Conservation (phyloP, 1,140 invertebrate genomes). For the Caenorhabditis inopinata region DNA sequence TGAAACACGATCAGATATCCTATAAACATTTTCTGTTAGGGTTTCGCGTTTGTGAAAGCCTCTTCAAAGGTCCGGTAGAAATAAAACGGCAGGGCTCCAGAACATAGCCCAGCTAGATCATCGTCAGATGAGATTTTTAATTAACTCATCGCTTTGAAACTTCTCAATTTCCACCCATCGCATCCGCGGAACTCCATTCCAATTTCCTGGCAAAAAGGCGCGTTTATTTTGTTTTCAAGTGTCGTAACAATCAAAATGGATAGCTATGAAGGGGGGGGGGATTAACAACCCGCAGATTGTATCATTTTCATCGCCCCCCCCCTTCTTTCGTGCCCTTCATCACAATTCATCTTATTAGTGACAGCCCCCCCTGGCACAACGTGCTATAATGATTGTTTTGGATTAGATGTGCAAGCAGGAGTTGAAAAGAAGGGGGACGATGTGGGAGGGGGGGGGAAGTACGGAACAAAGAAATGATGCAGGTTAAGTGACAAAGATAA, state of each 20-base stretch:
- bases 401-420: background rate
- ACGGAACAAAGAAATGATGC: background rate
- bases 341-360: slow-evolving; percentile 15
- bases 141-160: too few relatives aligned
- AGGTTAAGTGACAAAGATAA: background rate
- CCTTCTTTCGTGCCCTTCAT: background rate
- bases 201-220: background rate
- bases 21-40: background rate
- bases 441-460: background rate
- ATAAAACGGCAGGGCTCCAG: too few relatives aligned
- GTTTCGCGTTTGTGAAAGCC: too few relatives aligned
- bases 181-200: background rate
- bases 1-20: background rate
- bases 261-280: background rate
- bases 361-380: background rate
- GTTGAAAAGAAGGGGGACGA: background rate
- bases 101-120: too few relatives aligned
- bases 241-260: background rate
- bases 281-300: slow-evolving; percentile 19
- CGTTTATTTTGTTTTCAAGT: background rate
- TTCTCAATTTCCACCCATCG: too few relatives aligned
- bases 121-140: too few relatives aligned
- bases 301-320: background rate
- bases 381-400: background rate
- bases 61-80: too few relatives aligned